Evolutionary conservation across 2,888 invertebrate species (phyloP), one percentile per base, ranked within the genome.

Genomic region (Drosophila gaucha): DNA sequence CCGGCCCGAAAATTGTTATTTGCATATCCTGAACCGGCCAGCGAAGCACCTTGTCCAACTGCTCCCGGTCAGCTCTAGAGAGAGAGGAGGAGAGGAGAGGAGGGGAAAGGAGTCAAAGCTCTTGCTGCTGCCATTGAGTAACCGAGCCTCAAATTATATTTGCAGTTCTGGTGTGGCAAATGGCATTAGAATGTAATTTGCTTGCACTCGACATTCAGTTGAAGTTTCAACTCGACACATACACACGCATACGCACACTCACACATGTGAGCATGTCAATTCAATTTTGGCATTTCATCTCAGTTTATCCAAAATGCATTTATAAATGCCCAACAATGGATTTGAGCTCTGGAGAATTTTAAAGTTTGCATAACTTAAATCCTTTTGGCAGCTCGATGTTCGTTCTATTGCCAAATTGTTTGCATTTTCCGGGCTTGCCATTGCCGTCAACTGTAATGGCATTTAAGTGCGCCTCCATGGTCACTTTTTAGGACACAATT

Each of bases 161-260:
- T 71, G 41, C 46, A 31, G 30, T 26, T 30, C 14, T 14, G 43
- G 60, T 35, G 41, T 43, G 55, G 63, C 57, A 67, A 72, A 72
- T 72, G 64, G 35, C 57, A 72, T 67, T 73, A 47, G 57, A 55
- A 72, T 73, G 74, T 68, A 39, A 73, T 72, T 64, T 72, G 33
- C 64, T 16, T 39, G 49, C 52, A 59, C 44, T 50, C 31, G 44
- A 57, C 26, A 44, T 33, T 33, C 22, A 20, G 28, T 5, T 26
- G 26, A n/a, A 14, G 41, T 22, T 14, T 22, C 43, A 26, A 16
- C 16, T 14, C 2, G 14, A 26, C 43, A 43, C 43, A 24, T n/a
- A 36, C 36, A 20, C 36, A 20, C 36, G 10, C 26, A 26, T n/a
- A 22, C 5, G n/a, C 0, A 22, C 22, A 31, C 31, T 26, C 14